These are phyloP conservation scores for Eupeodes latifasciatus DNA, from an alignment of 2,888 invertebrate species.

Conservation along the genomic window DNA sequence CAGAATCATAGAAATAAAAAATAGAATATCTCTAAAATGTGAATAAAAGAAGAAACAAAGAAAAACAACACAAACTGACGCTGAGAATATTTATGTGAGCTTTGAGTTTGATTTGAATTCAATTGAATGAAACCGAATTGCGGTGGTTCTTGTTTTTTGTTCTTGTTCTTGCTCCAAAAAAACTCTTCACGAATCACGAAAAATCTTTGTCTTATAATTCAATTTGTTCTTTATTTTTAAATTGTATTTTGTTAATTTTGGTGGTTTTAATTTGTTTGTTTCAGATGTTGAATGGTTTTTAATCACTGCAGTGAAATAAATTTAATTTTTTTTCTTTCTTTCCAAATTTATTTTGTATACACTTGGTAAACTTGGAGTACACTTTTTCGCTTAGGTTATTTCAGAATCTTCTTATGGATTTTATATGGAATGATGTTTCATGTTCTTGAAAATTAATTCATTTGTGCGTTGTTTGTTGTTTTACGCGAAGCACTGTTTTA, in stretches of 20 bases:
- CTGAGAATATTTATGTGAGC: not conserved
- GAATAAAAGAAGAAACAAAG: conserved; percentile 2
- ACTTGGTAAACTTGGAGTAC: not conserved
- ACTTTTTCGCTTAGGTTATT: not conserved
- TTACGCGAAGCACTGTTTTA: not conserved
- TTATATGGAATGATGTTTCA: too few relatives aligned
- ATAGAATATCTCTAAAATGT: not conserved
- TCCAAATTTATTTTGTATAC: not conserved
- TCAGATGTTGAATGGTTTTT: not conserved
- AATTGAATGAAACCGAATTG: conserved; percentile 12
- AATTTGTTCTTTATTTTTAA: not conserved
- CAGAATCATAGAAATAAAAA: not conserved
- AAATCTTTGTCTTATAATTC: not conserved
- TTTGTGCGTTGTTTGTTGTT: conserved; percentile 3
- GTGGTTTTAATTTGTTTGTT: not conserved
- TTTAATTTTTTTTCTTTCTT: not conserved
- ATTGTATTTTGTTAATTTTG: conserved; percentile 37
- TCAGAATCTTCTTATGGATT: too few relatives aligned
- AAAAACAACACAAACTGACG: conserved; percentile 11
- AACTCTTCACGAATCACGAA: conserved; percentile 7
- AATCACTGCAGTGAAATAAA: conserved; percentile 26
- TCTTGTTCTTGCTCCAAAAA: not conserved
- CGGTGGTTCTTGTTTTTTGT: conserved; percentile 4
- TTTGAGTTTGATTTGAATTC: not conserved
- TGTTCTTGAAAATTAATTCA: not conserved